phyloP scores from a whole-genome alignment of 1,140 invertebrate species.

The Dryas iulia region DNA sequence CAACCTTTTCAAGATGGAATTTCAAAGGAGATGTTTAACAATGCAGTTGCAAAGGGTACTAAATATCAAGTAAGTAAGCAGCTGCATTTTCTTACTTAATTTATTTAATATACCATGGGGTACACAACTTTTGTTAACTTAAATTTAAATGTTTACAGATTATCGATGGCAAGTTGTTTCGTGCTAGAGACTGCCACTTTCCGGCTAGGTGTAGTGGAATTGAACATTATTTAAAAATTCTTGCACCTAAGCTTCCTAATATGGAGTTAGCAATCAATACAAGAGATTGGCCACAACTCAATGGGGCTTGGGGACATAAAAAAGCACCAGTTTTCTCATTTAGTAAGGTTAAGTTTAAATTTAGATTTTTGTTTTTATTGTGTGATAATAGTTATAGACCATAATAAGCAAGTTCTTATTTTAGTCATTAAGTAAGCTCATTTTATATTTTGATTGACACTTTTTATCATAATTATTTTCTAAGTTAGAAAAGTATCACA shows the following conservation, averaged over 20 bases:
- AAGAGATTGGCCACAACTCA: conserved; percentile 95
- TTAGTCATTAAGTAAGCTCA: no score
- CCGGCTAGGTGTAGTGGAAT: conserved; percentile 94
- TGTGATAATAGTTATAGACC: no score
- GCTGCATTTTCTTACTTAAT: conserved; percentile 9
- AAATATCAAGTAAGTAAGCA: conserved; percentile 86
- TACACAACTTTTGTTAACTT: not conserved
- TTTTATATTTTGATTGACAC: not conserved
- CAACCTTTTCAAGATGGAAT: conserved; percentile 85
- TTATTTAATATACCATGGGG: not conserved
- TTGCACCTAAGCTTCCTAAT: conserved; percentile 86
- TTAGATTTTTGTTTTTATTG: no score
- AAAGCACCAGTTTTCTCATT: conserved; percentile 93
- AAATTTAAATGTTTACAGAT: conserved; percentile 66
- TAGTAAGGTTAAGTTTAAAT: conserved; percentile 87
- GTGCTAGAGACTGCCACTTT: conserved; percentile 94
- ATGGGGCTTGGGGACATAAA: conserved; percentile 82
- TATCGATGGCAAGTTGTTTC: conserved; percentile 89
- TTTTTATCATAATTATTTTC: not conserved
- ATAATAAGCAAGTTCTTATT: no score
- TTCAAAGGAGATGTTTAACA: conserved; percentile 83
- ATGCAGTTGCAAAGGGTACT: conserved; percentile 83
- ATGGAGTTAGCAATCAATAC: conserved; percentile 95
- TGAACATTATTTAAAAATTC: conserved; percentile 91
- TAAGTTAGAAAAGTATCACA: not conserved